phyloP scores from a whole-genome alignment of 1,140 invertebrate species.

The Leguminivora glycinivorella region DNA sequence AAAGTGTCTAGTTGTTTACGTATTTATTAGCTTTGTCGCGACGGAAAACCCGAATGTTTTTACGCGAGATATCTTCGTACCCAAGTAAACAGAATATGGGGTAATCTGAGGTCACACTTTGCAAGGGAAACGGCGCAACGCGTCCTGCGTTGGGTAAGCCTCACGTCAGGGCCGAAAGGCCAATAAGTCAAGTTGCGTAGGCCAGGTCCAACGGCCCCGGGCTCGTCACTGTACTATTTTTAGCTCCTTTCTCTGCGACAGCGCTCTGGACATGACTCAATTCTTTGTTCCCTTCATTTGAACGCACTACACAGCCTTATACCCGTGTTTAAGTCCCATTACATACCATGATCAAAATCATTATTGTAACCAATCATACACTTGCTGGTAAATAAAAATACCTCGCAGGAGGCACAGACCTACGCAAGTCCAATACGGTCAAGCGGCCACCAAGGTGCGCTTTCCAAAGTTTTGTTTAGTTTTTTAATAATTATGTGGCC shows the following conservation, averaged over 20 bases:
- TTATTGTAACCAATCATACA: not conserved
- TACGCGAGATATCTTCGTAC: not conserved
- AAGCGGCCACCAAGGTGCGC: slow-evolving; percentile 53
- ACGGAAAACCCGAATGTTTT: not conserved
- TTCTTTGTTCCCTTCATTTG: slow-evolving; percentile 55
- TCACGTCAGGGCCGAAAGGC: slow-evolving; percentile 33
- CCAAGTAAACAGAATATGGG: too few relatives aligned
- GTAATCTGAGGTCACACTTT: not conserved
- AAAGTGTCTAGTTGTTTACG: not conserved
- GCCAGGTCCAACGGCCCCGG: slow-evolving; percentile 48
- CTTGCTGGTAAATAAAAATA: not conserved
- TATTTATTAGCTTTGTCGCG: not conserved
- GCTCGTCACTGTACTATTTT: slow-evolving; percentile 51
- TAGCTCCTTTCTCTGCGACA: slow-evolving; percentile 48
- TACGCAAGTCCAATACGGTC: slow-evolving; percentile 34
- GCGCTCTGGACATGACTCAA: slow-evolving; percentile 58
- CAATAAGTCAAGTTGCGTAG: slow-evolving; percentile 43
- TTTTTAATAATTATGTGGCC: slow-evolving; percentile 67
- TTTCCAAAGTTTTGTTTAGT: slow-evolving; percentile 66
- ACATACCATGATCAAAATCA: not conserved
- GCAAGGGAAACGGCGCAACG: slow-evolving; percentile 8
- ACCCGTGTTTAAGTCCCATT: not conserved
- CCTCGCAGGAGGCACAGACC: not conserved
- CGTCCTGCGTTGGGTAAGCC: slow-evolving; percentile 29
- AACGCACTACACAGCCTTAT: slow-evolving; percentile 30